These are phyloP conservation scores for Pagrus major DNA, from an alignment of 2,113 vertebrate genomes.

Conservation along the genomic window DNA sequence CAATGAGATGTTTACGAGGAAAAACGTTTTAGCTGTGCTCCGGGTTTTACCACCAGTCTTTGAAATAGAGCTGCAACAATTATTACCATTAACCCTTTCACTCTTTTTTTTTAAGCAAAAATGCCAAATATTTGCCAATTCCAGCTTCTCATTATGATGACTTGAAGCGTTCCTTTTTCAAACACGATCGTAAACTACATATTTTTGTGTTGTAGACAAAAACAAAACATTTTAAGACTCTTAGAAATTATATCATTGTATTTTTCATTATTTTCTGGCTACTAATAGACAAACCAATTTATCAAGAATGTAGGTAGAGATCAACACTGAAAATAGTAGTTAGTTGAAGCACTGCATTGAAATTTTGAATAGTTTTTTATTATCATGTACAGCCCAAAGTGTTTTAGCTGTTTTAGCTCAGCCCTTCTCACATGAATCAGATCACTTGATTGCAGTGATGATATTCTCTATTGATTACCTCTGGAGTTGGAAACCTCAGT, in stretches of 20 bases:
- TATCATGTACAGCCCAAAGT: background rate
- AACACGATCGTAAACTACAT: background rate
- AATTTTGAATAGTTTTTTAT: background rate
- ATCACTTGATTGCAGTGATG: background rate
- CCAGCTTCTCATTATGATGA: background rate
- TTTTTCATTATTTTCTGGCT: background rate
- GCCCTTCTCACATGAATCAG: background rate
- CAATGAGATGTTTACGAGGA: constrained; percentile 42
- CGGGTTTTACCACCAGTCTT: constrained; percentile 30
- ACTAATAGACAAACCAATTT: background rate
- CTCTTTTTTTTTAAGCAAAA: background rate
- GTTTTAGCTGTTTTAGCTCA: background rate
- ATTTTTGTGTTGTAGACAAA: background rate
- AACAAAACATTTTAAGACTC: background rate
- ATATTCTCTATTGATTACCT: background rate
- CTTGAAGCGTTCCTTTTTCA: background rate
- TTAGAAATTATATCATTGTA: background rate
- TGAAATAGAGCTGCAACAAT: constrained; percentile 27
- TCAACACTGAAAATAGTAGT: no score
- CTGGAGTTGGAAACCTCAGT: constrained; percentile 2
- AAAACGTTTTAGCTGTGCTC: constrained; percentile 47
- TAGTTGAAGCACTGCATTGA: background rate
- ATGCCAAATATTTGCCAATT: background rate
- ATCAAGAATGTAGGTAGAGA: no score
- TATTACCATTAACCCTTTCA: background rate